These are phyloP conservation scores for Fistularia commersonii DNA, from an alignment of 2,797 vertebrate species.

Conservation along the genomic window DNA sequence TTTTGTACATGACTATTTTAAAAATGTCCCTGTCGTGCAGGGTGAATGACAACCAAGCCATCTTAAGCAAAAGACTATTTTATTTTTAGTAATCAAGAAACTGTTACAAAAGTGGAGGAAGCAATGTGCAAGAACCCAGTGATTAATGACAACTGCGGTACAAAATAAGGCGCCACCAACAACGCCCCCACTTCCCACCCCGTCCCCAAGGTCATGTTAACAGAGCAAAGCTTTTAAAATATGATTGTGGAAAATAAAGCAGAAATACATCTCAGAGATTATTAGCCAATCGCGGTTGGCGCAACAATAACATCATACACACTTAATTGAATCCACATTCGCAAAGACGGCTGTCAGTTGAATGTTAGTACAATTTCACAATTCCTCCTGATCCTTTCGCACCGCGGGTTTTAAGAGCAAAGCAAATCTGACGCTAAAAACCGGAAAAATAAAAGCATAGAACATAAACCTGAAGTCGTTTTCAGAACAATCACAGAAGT, in stretches of 20 bases:
- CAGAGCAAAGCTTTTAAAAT: constrained; percentile 17
- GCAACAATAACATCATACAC: too few relatives aligned
- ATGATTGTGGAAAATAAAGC: constrained; percentile 10
- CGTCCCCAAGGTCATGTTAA: constrained; percentile 4
- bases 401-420: too few relatives aligned
- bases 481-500: not conserved
- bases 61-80: constrained; percentile 14
- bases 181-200: too few relatives aligned
- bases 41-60: too few relatives aligned
- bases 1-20: too few relatives aligned
- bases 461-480: not conserved
- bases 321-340: too few relatives aligned
- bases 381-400: too few relatives aligned
- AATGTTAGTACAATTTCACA: too few relatives aligned
- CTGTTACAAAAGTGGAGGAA: constrained; percentile 28
- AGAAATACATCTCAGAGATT: not conserved
- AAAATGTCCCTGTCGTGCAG: too few relatives aligned
- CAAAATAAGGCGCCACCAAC: not conserved
- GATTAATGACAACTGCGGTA: constrained; percentile 7
- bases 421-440: constrained; percentile 17
- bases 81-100: constrained; percentile 48
- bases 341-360: too few relatives aligned
- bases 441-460: too few relatives aligned
- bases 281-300: too few relatives aligned
- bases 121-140: constrained; percentile 5